Evolutionary conservation across 2,797 vertebrate genomes (phyloP), one percentile per base, ranked within the genome.

Genomic region (Sebastes vulpes): DNA sequence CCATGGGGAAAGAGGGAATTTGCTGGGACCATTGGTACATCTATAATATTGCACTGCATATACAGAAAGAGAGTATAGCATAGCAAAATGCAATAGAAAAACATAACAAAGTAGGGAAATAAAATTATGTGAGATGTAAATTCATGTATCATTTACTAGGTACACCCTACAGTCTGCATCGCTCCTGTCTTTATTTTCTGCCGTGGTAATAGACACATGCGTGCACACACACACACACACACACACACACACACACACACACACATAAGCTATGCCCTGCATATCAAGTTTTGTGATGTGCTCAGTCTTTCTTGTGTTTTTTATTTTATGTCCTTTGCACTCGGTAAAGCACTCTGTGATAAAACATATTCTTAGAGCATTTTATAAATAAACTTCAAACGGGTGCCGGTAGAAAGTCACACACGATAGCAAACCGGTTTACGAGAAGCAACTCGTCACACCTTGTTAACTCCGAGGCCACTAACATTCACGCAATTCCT

Each of bases 381-480:
- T 53, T 67, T 52, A 65, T 23, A 54, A 82, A 72, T 66, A 42
- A 48, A 64, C 12, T 23, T 61, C 7, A 52, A 18, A 23, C 12
- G 14, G 46, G 5, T 10, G 14, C 10, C 1, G 3, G 5, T 26
- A 38, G 38, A 65, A 53, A 68, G 35, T 60, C 18, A 63, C 21
- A 32, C 25, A 53, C 21, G 58, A 61, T 9, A 32, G 20, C 11
- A 52, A 63, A 58, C 20, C 0, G 0, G 1, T 71, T 75, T 20
- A 69, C 3, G 10, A 65, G 38, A 65, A 46, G 38, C 50, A 53
- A 58, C 29, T 28, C 1, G 2, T 57, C 48, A 52, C 6, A 1
- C 35, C 60, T 73, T 65, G 71, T 69, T 79, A 59, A 81, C 60
- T 70, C 25, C 3, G 7, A 65, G 32, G 26, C 25, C 59, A 58